Conservation (phyloP, 2,113 vertebrate species). For the Procapra przewalskii region DNA sequence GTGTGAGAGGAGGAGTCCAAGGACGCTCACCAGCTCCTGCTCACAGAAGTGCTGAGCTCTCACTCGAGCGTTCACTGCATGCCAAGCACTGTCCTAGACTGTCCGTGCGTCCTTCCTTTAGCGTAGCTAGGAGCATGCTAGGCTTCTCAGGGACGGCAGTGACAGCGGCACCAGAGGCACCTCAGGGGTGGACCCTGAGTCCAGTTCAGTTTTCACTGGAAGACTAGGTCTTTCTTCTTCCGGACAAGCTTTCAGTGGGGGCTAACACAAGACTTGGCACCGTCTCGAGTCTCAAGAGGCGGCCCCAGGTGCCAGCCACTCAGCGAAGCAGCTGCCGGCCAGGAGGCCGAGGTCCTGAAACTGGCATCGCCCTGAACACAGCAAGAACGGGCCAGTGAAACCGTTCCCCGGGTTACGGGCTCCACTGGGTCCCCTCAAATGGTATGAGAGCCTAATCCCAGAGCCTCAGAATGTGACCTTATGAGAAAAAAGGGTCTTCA, state of each 20-base stretch:
- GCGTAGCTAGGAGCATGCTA: not conserved
- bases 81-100: not conserved
- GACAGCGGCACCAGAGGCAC: too few relatives aligned
- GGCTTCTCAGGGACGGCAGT: not conserved
- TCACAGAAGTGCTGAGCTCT: not conserved
- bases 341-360: not conserved
- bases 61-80: rapidly evolving
- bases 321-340: not conserved
- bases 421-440: not conserved
- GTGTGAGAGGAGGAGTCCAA: not conserved
- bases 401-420: not conserved
- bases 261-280: not conserved
- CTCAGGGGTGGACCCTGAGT: not conserved
- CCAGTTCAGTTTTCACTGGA: not conserved
- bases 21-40: too few relatives aligned
- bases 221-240: not conserved
- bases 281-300: not conserved
- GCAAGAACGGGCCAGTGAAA: not conserved
- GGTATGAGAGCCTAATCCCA: not conserved
- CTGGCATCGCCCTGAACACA: not conserved
- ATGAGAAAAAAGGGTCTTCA: not conserved
- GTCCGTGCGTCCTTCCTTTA: not conserved
- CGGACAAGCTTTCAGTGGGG: not conserved
- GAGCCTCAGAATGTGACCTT: not conserved
- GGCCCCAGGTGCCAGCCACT: not conserved